These are phyloP conservation scores for Calliopsis andreniformis DNA, from an alignment of 1,140 invertebrate genomes.

Conservation along the genomic window DNA sequence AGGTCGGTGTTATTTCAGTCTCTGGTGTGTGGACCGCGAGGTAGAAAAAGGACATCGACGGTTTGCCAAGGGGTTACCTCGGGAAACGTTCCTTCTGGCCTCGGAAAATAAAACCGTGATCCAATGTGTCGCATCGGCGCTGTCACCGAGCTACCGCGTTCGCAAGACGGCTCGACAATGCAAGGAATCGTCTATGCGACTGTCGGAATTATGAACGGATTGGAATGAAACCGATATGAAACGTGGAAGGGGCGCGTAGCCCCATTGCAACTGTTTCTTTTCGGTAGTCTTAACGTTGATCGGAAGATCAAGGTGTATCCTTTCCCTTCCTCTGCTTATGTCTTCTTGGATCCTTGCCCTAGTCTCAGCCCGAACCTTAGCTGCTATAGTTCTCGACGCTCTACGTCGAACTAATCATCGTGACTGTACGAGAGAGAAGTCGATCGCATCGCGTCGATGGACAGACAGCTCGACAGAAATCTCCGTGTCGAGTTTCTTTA, in stretches of 20 bases:
- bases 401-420: constrained; percentile 49
- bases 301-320: too few relatives aligned
- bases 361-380: too few relatives aligned
- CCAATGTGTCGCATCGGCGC: neutral
- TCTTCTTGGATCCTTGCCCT: too few relatives aligned
- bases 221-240: constrained; percentile 31
- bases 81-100: neutral
- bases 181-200: constrained; percentile 12
- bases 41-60: constrained; percentile 36
- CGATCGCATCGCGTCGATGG: constrained; percentile 59
- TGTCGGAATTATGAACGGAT: constrained; percentile 19
- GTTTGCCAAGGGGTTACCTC: neutral
- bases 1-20: constrained; percentile 66
- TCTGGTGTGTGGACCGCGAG: neutral
- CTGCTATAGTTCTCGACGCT: too few relatives aligned
- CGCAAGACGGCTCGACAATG: constrained; percentile 10
- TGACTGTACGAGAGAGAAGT: constrained; percentile 53
- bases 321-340: too few relatives aligned
- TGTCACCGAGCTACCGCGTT: neutral
- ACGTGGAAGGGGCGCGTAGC: neutral
- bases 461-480: constrained; percentile 62
- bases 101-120: neutral
- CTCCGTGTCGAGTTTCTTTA: constrained; percentile 53
- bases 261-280: too few relatives aligned
- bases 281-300: neutral